Conservation (phyloP, 2,113 vertebrate species). For the Pseudonaja textilis region DNA sequence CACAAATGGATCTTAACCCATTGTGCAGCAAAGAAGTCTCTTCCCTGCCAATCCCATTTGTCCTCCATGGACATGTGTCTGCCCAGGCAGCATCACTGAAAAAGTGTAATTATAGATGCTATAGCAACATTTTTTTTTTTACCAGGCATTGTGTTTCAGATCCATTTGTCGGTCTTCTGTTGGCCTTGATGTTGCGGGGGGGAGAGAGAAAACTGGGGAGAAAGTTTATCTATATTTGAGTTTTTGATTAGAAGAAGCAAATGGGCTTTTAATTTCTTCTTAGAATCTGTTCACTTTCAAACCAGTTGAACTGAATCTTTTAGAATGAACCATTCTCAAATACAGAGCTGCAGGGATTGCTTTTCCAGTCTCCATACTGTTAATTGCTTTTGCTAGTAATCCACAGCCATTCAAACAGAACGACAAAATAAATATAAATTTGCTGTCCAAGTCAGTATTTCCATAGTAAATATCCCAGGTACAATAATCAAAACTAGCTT, state of each 20-base stretch:
- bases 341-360: not conserved
- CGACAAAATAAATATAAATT: slow-evolving; percentile 10
- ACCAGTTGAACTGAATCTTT: slow-evolving; percentile 33
- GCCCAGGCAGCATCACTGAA: not conserved
- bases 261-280: not conserved
- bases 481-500: not conserved
- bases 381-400: not conserved
- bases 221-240: slow-evolving; percentile 30
- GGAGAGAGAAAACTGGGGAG: not conserved
- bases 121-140: slow-evolving; percentile 32
- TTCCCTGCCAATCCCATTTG: slow-evolving; percentile 35
- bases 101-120: slow-evolving; percentile 33
- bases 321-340: not conserved
- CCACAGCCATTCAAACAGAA: not conserved
- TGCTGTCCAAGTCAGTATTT: not conserved
- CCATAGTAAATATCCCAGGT: not conserved
- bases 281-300: slow-evolving; percentile 54
- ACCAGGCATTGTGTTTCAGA: slow-evolving; percentile 35
- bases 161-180: slow-evolving; percentile 37
- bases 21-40: slow-evolving; percentile 42
- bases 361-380: not conserved
- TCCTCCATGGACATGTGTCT: slow-evolving; percentile 40
- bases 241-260: slow-evolving; percentile 42
- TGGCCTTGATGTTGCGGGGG: slow-evolving; percentile 44
- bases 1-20: slow-evolving; percentile 61